A percentile compares a stretch with the other conserved stretches of the same genome.
phyloP scores from a whole-genome alignment of 2,797 vertebrate species.

The Coranthus polyacanthus region DNA sequence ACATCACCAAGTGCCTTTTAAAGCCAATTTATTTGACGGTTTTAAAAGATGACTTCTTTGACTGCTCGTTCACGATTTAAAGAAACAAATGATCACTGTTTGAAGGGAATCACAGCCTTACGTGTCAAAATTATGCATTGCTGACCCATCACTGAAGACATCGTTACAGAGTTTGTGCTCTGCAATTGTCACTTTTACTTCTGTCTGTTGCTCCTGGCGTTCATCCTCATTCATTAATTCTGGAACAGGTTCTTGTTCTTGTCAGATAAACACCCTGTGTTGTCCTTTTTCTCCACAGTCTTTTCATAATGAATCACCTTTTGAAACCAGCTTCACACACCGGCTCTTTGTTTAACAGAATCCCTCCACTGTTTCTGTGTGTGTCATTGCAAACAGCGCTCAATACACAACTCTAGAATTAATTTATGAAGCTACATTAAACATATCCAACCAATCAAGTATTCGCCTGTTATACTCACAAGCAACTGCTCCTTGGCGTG shows the following conservation, averaged over 20 bases:
- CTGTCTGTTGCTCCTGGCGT: background rate
- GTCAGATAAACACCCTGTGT: constrained; percentile 11
- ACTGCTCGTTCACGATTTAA: too few relatives aligned
- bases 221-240: constrained; percentile 14
- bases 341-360: background rate
- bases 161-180: background rate
- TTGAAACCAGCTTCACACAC: constrained; percentile 1
- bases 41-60: too few relatives aligned
- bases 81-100: too few relatives aligned
- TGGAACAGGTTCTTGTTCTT: background rate
- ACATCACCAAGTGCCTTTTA: too few relatives aligned
- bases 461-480: background rate
- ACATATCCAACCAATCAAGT: background rate
- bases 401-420: background rate
- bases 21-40: too few relatives aligned
- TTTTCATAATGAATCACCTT: constrained; percentile 9
- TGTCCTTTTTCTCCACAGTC: constrained; percentile 1
- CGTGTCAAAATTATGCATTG: too few relatives aligned
- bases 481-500: background rate
- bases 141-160: too few relatives aligned
- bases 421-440: background rate
- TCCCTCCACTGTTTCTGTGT: background rate
- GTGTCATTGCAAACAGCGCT: background rate
- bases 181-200: background rate
- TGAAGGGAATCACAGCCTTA: too few relatives aligned